phyloP scores from a whole-genome alignment of 2,113 vertebrate species.

The Garra rufa region DNA sequence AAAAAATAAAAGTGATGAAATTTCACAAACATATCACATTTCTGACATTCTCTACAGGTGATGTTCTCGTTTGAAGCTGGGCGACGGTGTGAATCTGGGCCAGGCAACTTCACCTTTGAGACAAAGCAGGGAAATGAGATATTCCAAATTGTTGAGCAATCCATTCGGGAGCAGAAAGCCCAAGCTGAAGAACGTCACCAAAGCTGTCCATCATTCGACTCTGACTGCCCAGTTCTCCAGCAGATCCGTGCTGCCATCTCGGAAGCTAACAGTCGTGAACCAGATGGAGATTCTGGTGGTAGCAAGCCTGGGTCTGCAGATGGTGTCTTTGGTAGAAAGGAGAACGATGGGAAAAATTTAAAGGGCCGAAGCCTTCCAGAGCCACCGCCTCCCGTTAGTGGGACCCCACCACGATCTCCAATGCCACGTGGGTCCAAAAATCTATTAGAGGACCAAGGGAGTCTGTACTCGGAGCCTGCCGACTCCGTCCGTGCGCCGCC shows the following conservation, averaged over 20 bases:
- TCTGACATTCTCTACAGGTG: constrained; percentile 74
- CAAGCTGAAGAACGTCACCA: constrained; percentile 79
- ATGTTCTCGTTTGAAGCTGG: constrained; percentile 99
- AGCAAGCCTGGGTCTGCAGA: constrained; percentile 77
- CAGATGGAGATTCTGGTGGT: constrained; percentile 75
- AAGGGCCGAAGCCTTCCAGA: constrained; percentile 83
- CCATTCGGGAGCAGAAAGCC: constrained; percentile 89
- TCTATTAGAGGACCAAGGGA: constrained; percentile 60
- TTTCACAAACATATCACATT: not conserved
- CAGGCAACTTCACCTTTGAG: constrained; percentile 97
- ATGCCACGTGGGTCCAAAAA: constrained; percentile 59
- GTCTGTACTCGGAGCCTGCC: constrained; percentile 89
- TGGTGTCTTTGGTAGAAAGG: constrained; percentile 73
- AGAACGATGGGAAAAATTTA: constrained; percentile 62
- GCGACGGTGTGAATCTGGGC: constrained; percentile 91
- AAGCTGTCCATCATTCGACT: constrained; percentile 72
- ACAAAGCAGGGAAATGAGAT: constrained; percentile 96
- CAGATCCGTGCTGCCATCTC: constrained; percentile 69
- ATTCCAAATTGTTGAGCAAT: constrained; percentile 88
- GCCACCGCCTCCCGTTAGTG: constrained; percentile 66
- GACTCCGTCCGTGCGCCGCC: constrained; percentile 81
- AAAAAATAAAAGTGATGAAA: not conserved
- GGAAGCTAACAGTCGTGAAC: constrained; percentile 70
- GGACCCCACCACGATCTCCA: constrained; percentile 67
- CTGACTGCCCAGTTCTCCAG: constrained; percentile 66